Evolutionary conservation across 2,888 invertebrate species (phyloP).

Genomic region (Elmis aenea): DNA sequence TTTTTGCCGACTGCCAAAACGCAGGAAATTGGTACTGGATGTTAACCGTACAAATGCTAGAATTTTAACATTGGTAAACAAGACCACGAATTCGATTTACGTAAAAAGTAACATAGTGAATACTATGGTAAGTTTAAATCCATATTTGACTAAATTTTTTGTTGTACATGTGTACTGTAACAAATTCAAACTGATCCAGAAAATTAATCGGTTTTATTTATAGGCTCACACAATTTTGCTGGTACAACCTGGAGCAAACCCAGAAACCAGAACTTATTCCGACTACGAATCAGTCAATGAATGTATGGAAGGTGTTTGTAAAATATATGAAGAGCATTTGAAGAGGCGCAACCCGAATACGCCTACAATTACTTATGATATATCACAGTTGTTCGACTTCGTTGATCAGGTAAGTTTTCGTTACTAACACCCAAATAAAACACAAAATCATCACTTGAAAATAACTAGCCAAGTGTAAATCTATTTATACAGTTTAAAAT

Average conservation of each 20-base stretch:
- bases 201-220: conserved; percentile 38
- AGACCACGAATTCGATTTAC: no score
- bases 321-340: conserved; percentile 97
- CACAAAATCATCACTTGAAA: no score
- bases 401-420: conserved; percentile 70
- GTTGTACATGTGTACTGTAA: background rate
- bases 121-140: no score
- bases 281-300: conserved; percentile 98
- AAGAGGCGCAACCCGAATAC: conserved; percentile 93
- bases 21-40: no score
- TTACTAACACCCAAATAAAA: no score
- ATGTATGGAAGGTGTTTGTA: conserved; percentile 98
- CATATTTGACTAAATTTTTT: no score
- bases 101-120: no score
- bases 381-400: conserved; percentile 96
- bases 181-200: background rate
- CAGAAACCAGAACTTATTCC: conserved; percentile 95
- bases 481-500: no score
- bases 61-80: no score
- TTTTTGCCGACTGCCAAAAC: no score
- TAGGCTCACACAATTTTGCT: conserved; percentile 96
- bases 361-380: conserved; percentile 97
- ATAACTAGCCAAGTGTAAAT: no score
- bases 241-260: conserved; percentile 88
- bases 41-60: no score